These are phyloP conservation scores for Tylochromis polylepis DNA, from an alignment of 2,113 vertebrate genomes.

Conservation along the genomic window DNA sequence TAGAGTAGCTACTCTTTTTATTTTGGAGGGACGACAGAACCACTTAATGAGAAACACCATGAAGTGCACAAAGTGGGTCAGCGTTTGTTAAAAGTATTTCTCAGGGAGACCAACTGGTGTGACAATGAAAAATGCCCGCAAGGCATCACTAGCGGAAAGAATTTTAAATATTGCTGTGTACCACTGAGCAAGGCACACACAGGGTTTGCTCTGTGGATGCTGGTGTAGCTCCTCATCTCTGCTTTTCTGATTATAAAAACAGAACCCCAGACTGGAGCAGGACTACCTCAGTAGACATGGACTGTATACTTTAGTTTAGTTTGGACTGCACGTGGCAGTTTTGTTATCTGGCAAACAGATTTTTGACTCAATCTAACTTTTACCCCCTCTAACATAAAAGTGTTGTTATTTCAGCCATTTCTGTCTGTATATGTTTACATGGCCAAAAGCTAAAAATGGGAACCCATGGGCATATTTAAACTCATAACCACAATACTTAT, in stretches of 20 bases:
- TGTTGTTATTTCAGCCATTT: slow-evolving; percentile 37
- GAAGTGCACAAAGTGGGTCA: slow-evolving; percentile 11
- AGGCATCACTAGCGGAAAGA: neutral
- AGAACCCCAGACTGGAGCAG: neutral
- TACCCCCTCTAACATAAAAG: neutral
- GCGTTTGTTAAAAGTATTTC: slow-evolving; percentile 12
- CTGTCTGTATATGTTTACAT: slow-evolving; percentile 35
- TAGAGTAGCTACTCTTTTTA: slow-evolving; percentile 31
- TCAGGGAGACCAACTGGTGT: neutral
- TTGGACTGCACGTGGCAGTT: neutral
- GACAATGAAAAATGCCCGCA: neutral
- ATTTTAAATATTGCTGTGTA: neutral
- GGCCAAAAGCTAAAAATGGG: slow-evolving; percentile 46
- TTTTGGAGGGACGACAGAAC: slow-evolving; percentile 28
- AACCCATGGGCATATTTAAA: slow-evolving; percentile 42
- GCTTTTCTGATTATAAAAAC: neutral
- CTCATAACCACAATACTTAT: slow-evolving; percentile 53
- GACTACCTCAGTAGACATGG: neutral
- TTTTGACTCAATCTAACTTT: slow-evolving; percentile 8
- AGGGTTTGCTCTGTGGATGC: neutral
- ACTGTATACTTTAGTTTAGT: neutral
- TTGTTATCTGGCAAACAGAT: slow-evolving; percentile 15
- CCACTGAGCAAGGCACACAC: slow-evolving; percentile 23
- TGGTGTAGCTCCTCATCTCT: neutral
- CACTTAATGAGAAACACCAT: slow-evolving; percentile 30